Evolutionary conservation across 2,113 vertebrate species (phyloP), one percentile per base, ranked within the genome.

Genomic region (Cyprinodon variegatus): DNA sequence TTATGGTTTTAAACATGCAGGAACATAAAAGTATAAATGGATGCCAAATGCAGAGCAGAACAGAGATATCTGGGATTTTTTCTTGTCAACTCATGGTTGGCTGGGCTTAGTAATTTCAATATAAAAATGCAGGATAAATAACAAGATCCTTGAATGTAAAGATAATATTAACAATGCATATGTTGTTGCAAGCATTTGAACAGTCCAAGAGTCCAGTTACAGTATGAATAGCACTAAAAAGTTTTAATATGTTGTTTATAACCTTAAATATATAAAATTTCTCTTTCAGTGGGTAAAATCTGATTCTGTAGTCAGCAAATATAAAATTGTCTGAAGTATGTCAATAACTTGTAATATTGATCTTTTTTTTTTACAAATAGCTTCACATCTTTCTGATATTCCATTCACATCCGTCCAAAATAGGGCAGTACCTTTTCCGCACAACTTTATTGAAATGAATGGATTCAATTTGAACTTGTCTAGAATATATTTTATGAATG

Each of bases 21-120:
- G 69, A 63, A 76, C 68, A 88, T 78, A 81, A 81, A 83, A 64
- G 66, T 86, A 75, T 57, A 83, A 68, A 85, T 75, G 17, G 70
- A 72, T 66, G 63, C 43, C 72, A 79, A 82, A 82, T 48, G 36
- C 29, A 50, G 45, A 37, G 36, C 64, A 50, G 45, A 74, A 45
- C 60, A 68, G 45, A 66, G 38, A 70, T 57, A 62, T 68, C 20
- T 15, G 61, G 10, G 48, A 72, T 8, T 13, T 41, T 69, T 64
- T 20, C 57, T 61, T 57, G 48, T 66, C 61, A 50, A 11, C 62
- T 37, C 40, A 68, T 12, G 48, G 68, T 65, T 73, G 41, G 74
- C 39, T 3, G 36, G 65, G 5, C 20, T 70, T 39, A 70, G n/a
- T 53, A 62, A 78, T 61, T 15, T 63, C 41, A 60, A 48, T 15